phyloP scores from a whole-genome alignment of 1,140 invertebrate genomes.

The Microplitis mediator region DNA sequence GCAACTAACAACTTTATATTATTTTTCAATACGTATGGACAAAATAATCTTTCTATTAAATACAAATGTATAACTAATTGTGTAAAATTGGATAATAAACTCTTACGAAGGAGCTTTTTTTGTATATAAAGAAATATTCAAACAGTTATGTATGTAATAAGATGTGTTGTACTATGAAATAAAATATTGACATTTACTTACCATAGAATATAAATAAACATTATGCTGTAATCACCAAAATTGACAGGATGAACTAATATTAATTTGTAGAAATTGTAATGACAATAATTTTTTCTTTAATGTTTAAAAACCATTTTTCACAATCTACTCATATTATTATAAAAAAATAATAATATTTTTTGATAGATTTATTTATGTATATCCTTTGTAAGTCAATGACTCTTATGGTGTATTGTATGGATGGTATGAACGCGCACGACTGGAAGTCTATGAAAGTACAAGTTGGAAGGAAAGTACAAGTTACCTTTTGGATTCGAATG shows the following conservation, averaged over 20 bases:
- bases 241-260: background rate
- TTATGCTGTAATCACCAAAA: background rate
- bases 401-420: background rate
- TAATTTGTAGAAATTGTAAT: background rate
- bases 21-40: too few relatives aligned
- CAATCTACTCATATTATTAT: background rate
- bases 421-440: background rate
- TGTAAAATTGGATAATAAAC: too few relatives aligned
- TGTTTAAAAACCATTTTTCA: background rate
- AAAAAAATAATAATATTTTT: background rate
- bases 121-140: too few relatives aligned
- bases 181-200: background rate
- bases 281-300: background rate
- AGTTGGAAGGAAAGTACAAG: slow-evolving; percentile 11
- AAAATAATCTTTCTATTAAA: too few relatives aligned
- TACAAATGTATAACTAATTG: too few relatives aligned
- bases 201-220: slow-evolving; percentile 18
- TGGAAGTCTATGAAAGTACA: background rate
- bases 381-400: background rate
- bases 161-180: background rate
- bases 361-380: too few relatives aligned
- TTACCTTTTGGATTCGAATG: slow-evolving; percentile 2
- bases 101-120: too few relatives aligned
- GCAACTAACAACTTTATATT: too few relatives aligned
- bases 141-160: too few relatives aligned